phyloP scores from a whole-genome alignment of 2,888 invertebrate genomes.

The Autographa gamma region DNA sequence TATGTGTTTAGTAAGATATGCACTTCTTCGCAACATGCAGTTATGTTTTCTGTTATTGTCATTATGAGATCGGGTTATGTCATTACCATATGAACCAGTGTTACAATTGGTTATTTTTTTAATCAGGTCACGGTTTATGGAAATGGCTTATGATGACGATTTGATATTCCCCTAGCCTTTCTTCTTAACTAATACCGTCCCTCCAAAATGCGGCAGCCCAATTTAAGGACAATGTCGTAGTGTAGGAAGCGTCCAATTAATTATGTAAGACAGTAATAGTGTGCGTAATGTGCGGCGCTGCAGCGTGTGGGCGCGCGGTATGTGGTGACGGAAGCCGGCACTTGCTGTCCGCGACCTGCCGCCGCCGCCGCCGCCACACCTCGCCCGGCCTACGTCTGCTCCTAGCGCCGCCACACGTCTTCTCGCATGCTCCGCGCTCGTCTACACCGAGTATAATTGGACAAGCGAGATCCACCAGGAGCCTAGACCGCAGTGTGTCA shows the following conservation, averaged over 20 bases:
- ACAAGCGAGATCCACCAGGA: background rate
- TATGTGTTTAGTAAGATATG: too few relatives aligned
- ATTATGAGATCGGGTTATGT: slow-evolving; percentile 11
- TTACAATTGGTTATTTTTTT: background rate
- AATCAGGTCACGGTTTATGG: background rate
- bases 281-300: slow-evolving; percentile 48
- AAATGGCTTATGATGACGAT: background rate
- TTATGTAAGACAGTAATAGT: slow-evolving; percentile 59
- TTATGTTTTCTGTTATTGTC: background rate
- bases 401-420: slow-evolving; percentile 24
- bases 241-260: slow-evolving; percentile 56
- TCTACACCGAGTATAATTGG: background rate
- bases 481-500: background rate
- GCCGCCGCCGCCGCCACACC: slow-evolving; percentile 45
- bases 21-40: background rate
- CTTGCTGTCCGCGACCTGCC: slow-evolving; percentile 62
- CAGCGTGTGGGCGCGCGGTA: slow-evolving; percentile 59
- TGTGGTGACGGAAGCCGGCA: slow-evolving; percentile 63
- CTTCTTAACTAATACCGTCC: slow-evolving; percentile 15
- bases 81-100: slow-evolving; percentile 4
- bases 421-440: background rate
- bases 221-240: slow-evolving; percentile 40
- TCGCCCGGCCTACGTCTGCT: slow-evolving; percentile 25
- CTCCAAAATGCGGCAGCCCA: slow-evolving; percentile 14
- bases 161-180: background rate